Evolutionary conservation across 2,888 invertebrate genomes (phyloP), one percentile per base, ranked within the genome.

Genomic region (Siphonodentalium dalli): DNA sequence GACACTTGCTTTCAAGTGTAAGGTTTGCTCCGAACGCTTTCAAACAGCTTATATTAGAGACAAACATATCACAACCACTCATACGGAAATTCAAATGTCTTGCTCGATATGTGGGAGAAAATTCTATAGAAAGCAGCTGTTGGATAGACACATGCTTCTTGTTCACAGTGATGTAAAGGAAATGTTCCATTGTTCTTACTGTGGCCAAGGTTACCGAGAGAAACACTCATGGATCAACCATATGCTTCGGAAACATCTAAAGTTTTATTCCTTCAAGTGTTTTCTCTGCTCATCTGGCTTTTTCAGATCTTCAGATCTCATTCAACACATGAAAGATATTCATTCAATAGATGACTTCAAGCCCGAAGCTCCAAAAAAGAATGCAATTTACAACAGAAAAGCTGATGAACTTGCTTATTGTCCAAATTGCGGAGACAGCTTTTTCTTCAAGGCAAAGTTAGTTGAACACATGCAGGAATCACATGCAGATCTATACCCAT

Each of bases 181-280:
- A 49, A 59, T 55, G 6, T 71, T 61, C 42, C 72, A 73, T 46
- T 73, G 72, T 33, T 68, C 71, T 3, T 73, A 73, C 45, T 73
- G 72, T 55, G 72, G 70, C 8, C 68, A 68, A 48, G 71, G 71
- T 1, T 73, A 69, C 43, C 47, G 39, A 15, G 55, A 63, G 21
- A 70, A 69, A 33, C 43, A 52, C n/a, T 57, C 65, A 3, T 66
- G 69, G 69, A 54, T 66, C 15, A 53, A 65, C 13, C 72, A 71
- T 56, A 66, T 71, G 7, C 67, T 65, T 29, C 54, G 63, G 18
- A 57, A 68, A 2, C 72, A 73, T 54, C 68, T 69, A 38, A 68
- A 68, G 35, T 39, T 73, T 7, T 68, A 55, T 46, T 62, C 71
- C 18, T 71, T 61, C 50, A 35, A 52, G 8, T 69, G 69, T 41